phyloP scores from a whole-genome alignment of 1,140 invertebrate species.

The Aphelinus certus region DNA sequence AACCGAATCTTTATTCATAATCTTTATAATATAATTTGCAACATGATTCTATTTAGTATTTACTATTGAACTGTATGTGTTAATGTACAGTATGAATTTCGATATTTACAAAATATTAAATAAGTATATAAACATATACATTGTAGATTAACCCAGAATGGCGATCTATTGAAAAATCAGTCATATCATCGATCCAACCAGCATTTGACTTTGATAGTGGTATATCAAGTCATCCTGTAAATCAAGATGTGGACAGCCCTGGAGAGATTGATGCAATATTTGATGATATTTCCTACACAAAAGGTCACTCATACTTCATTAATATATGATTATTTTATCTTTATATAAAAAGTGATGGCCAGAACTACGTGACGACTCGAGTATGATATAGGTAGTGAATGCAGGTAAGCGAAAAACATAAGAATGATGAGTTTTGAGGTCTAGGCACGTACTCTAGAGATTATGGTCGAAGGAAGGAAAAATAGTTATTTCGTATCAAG shows the following conservation, averaged over 20 bases:
- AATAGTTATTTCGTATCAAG: too few species aligned
- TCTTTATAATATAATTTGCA: neutral
- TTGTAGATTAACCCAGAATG: slow-evolving; percentile 70
- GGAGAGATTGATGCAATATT: slow-evolving; percentile 80
- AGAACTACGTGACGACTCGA: too few species aligned
- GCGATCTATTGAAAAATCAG: slow-evolving; percentile 84
- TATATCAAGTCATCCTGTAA: slow-evolving; percentile 77
- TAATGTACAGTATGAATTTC: too few species aligned
- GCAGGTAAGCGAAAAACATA: too few species aligned
- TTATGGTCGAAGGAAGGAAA: too few species aligned
- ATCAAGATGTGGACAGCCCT: slow-evolving; percentile 75
- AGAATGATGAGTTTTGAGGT: too few species aligned
- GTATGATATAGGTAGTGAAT: too few species aligned
- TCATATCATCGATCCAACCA: slow-evolving; percentile 73
- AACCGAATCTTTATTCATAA: neutral
- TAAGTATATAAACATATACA: neutral
- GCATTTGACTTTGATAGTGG: slow-evolving; percentile 74
- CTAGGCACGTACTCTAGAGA: too few species aligned
- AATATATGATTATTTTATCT: too few species aligned
- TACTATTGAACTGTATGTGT: neutral
- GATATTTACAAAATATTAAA: too few species aligned
- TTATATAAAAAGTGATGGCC: too few species aligned
- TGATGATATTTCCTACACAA: slow-evolving; percentile 82
- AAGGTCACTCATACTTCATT: slow-evolving; percentile 59
- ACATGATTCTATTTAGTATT: neutral